phyloP scores from a whole-genome alignment of 2,888 invertebrate genomes.

The Troides aeacus region DNA sequence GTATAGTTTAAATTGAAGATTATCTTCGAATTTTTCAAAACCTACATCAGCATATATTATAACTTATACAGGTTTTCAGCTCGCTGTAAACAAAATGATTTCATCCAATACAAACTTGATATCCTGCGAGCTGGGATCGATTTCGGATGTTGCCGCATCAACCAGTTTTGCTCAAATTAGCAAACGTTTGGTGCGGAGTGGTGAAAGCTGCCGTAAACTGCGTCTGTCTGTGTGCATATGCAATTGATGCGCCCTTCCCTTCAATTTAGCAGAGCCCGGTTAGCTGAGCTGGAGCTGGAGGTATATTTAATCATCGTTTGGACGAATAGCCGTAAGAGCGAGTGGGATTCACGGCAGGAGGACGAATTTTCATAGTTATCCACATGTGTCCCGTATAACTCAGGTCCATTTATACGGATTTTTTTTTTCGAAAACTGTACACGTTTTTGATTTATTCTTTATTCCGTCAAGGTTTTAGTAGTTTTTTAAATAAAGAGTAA shows the following conservation, averaged over 20 bases:
- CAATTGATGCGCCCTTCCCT: constrained; percentile 61
- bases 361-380: constrained; percentile 5
- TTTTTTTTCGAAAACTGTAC: background rate
- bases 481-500: background rate
- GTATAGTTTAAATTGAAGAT: too few relatives aligned
- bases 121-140: constrained; percentile 28
- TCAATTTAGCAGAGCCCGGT: constrained; percentile 49
- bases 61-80: too few relatives aligned
- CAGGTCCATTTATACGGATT: background rate
- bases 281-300: constrained; percentile 16
- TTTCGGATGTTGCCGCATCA: constrained; percentile 37
- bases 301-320: constrained; percentile 44
- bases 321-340: constrained; percentile 16
- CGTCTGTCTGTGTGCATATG: constrained; percentile 57
- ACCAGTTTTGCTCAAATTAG: constrained; percentile 46
- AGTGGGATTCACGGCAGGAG: constrained; percentile 4
- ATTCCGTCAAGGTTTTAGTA: background rate
- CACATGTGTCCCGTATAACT: background rate
- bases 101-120: constrained; percentile 40
- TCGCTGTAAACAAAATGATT: too few relatives aligned
- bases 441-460: background rate
- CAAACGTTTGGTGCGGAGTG: constrained; percentile 45
- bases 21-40: too few relatives aligned
- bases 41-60: too few relatives aligned
- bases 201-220: constrained; percentile 48